Base-by-base conservation (phyloP, 2,888 invertebrate species). In the Rhagonycha fulva region DNA sequence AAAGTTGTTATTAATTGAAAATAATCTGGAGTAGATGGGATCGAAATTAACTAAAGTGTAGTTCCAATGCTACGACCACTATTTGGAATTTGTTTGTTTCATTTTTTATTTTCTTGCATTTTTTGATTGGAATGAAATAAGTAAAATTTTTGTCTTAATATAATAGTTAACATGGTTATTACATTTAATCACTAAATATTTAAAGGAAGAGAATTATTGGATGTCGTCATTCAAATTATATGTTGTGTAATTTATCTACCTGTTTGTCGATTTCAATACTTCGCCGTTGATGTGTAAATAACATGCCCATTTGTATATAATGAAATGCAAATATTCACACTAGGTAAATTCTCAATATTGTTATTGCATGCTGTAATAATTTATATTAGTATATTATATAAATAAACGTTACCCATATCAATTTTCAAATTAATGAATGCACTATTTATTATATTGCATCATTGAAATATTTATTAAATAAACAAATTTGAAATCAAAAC, bases 211-310 rank as follows among this genome's bases (percentile, higher is more conserved):
- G n/a, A 47, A n/a, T 47, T 47, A 47, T 47, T 47, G 47, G 47
- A 7, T 47, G 47, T 47, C 47, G n/a, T 47, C 7, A n/a, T 47
- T 47, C 9, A n/a, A n/a, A 47, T 47, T 47, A 47, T n/a, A 47
- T n/a, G 47, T 47, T 47, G n/a, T 47, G n/a, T 47, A 19, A 66
- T 66, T 66, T 26, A 66, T 66, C 63, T 26, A 66, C 63, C 63
- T 66, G 23, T n/a, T 66, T 24, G 24, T 11, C 23, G 63, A 66
- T 66, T 66, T 26, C 63, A 66, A 66, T 62, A 66, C 23, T 66
- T 66, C 63, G 63, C 63, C 23, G 62, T 23, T 66, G 63, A 66
- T 66, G 63, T 66, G 63, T 66, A 66, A 66, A 66, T 66, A 66
- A 26, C 63, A 26, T 66, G 63, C 19, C 63, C 63, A 66, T 66